Conservation (phyloP, 2,888 invertebrate species). For the Ormyrus labotus region DNA sequence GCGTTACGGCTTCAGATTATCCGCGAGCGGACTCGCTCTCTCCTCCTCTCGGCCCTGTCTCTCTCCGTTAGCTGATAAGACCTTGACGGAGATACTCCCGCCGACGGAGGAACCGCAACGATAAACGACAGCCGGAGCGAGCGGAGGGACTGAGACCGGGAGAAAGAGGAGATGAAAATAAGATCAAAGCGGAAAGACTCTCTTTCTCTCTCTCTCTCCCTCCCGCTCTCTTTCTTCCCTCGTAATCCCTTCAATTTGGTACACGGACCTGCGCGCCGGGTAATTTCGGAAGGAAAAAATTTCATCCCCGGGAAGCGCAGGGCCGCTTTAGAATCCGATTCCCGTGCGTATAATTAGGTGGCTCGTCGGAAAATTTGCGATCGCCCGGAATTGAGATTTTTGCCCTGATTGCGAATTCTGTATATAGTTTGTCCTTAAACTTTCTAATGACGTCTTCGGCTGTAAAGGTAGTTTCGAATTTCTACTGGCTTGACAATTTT, state of each 20-base stretch:
- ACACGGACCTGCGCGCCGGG: neutral
- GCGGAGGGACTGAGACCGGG: neutral
- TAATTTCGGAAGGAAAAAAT: slow-evolving; percentile 26
- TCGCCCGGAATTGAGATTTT: too few relatives aligned
- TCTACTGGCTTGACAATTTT: too few relatives aligned
- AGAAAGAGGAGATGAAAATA: slow-evolving; percentile 9
- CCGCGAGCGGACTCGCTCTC: slow-evolving; percentile 35
- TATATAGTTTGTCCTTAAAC: too few relatives aligned
- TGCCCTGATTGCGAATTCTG: too few relatives aligned
- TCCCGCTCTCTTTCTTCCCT: slow-evolving; percentile 34
- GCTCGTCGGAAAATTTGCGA: too few relatives aligned
- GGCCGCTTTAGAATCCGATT: too few relatives aligned
- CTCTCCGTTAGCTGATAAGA: slow-evolving; percentile 51
- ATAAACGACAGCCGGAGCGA: slow-evolving; percentile 34
- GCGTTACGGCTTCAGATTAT: slow-evolving; percentile 61
- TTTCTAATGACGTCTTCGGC: too few relatives aligned
- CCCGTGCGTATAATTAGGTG: too few relatives aligned
- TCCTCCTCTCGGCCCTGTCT: neutral
- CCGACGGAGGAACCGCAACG: slow-evolving; percentile 29
- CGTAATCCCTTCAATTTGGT: slow-evolving; percentile 52
- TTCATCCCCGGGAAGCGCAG: neutral
- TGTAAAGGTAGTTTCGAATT: too few relatives aligned
- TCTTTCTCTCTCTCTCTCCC: neutral
- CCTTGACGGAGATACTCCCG: slow-evolving; percentile 46
- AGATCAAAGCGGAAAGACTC: slow-evolving; percentile 29